Evolutionary conservation across 2,797 vertebrate genomes (phyloP).

Genomic region (Leucoraja ocellata): DNA sequence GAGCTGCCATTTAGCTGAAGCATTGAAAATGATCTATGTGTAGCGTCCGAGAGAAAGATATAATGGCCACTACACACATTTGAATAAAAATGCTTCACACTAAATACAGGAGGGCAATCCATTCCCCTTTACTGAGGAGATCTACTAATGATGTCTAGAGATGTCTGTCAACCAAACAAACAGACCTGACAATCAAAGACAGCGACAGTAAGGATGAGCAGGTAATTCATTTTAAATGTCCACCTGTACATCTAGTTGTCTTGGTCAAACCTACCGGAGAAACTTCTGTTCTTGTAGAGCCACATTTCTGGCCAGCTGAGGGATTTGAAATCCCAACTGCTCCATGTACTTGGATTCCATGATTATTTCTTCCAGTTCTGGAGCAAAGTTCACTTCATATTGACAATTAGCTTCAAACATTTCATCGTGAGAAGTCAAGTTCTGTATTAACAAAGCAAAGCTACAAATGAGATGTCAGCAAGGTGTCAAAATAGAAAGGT

Average conservation of each 20-base stretch:
- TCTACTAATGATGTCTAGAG: too few species aligned
- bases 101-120: too few species aligned
- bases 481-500: neutral
- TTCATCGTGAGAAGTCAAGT: neutral
- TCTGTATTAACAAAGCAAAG: neutral
- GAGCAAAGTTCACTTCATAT: conserved; percentile 75
- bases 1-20: neutral
- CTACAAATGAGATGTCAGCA: neutral
- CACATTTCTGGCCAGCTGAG: conserved; percentile 62
- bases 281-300: conserved; percentile 74
- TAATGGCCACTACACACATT: too few species aligned
- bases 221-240: neutral
- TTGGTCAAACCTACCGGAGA: conserved; percentile 53
- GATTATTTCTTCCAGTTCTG: conserved; percentile 69
- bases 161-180: neutral
- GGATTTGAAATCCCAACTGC: conserved; percentile 64
- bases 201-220: neutral
- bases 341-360: conserved; percentile 72
- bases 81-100: too few species aligned
- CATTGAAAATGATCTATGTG: neutral
- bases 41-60: too few species aligned
- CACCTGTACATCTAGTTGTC: neutral
- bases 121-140: too few species aligned
- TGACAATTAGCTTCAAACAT: conserved; percentile 42
- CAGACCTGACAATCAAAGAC: neutral